Base-by-base conservation (phyloP, 2,113 vertebrate genomes). In the Xiphias gladius region DNA sequence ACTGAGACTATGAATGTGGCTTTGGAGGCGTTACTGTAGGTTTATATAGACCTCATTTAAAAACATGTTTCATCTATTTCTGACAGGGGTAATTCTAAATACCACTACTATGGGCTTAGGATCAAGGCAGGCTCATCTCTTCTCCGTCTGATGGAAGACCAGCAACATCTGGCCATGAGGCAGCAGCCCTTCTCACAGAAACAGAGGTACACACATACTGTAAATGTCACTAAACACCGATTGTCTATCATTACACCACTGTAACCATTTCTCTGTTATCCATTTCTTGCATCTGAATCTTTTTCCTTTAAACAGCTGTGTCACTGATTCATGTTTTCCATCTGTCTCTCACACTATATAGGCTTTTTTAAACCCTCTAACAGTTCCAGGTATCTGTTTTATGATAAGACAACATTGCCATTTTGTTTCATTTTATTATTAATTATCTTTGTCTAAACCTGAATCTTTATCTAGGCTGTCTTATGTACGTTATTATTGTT, bases 151-250 rank as follows among this genome's bases (percentile, higher is more conserved):
- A 96, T 98, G 96, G 97, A 98, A 86, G 97, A 98, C 83, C 97
- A 98, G 88, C 97, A 97, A 77, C 97, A 98, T 91, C 94, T 97
- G 91, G 97, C 97, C 83, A 97, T 97, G 97, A 96, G 97, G 35
- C 97, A 98, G 88, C 97, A 98, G 90, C 97, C 97, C 13, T 98
- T 98, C 90, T 97, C 97, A 20, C 97, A 97, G 90, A 98, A 98
- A 91, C 97, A 98, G 91, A 97, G 97, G 97, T 98, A 90, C 58
- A 14, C 37, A 50, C 52, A 46, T 19, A 12, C 17, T 7, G 5
- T 3, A 54, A 43, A 52, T 10, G 4, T 22, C 10, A 5, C 13
- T 2, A 75, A 65, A 43, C 59, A 8, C 57, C 17, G 28, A 32
- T 30, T 37, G 10, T 52, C 16, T 32, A 14, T 68, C 61, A 43